Conservation (phyloP, 1,140 invertebrate genomes). For the Apocrypta bakeri region DNA sequence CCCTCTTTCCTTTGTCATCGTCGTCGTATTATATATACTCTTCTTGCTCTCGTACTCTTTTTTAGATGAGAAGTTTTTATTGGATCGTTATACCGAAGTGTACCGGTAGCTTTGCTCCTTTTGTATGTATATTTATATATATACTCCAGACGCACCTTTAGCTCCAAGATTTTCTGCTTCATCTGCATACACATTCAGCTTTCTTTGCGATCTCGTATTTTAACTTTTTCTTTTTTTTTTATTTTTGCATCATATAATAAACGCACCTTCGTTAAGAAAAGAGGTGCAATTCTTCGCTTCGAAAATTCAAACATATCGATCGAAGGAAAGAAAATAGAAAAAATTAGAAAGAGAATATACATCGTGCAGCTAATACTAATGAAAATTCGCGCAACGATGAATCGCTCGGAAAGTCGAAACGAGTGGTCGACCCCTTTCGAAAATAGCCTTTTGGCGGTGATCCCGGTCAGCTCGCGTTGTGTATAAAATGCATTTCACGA, state of each 20-base stretch:
- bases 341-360: too few relatives aligned
- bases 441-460: constrained; percentile 56
- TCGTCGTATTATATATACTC: background rate
- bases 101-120: background rate
- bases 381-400: background rate
- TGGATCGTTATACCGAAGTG: constrained; percentile 1
- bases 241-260: too few relatives aligned
- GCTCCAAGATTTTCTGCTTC: background rate
- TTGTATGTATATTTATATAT: too few relatives aligned
- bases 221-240: too few relatives aligned
- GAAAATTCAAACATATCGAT: too few relatives aligned
- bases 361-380: background rate
- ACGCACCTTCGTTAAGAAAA: too few relatives aligned
- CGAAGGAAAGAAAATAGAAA: too few relatives aligned
- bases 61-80: constrained; percentile 16
- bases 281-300: too few relatives aligned
- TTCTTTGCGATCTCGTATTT: too few relatives aligned
- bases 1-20: background rate
- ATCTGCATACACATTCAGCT: background rate
- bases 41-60: background rate
- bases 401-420: constrained; percentile 3
- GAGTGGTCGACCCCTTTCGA: constrained; percentile 49
- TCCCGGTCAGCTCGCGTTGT: background rate
- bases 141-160: background rate
- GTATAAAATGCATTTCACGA: constrained; percentile 36